Evolutionary conservation across 2,797 vertebrate genomes (phyloP).

Genomic region (Acanthurus leucopareius): DNA sequence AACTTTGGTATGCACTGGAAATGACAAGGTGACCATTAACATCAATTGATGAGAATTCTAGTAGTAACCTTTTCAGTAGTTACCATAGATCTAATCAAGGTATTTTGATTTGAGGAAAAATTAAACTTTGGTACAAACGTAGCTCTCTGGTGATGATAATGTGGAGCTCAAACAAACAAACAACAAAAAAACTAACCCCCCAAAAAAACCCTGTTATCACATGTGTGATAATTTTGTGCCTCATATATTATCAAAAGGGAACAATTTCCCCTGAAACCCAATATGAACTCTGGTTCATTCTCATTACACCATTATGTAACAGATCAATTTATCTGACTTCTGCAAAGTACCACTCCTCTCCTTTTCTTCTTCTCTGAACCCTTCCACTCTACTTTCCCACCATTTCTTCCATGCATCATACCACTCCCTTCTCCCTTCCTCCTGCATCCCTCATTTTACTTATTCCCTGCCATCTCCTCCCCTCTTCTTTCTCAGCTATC

Average conservation of each 20-base stretch:
- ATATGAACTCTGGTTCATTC: constrained; percentile 24
- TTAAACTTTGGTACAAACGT: not conserved
- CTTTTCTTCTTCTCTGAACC: constrained; percentile 39
- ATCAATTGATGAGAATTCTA: not conserved
- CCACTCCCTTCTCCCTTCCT: constrained; percentile 38
- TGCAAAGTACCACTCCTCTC: constrained; percentile 29
- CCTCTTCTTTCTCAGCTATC: constrained; percentile 60
- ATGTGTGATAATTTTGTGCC: constrained; percentile 4
- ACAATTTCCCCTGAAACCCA: constrained; percentile 3
- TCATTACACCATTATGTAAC: constrained; percentile 44
- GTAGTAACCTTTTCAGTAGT: too few species aligned
- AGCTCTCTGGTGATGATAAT: not conserved
- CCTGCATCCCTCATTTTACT: constrained; percentile 51
- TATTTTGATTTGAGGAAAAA: not conserved
- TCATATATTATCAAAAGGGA: constrained; percentile 8
- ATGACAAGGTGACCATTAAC: not conserved
- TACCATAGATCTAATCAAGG: too few species aligned
- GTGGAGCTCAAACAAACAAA: too few species aligned
- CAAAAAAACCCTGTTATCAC: not conserved
- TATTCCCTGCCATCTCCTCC: constrained; percentile 66
- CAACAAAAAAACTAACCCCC: not conserved
- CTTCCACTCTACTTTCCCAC: constrained; percentile 36
- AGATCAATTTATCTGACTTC: constrained; percentile 48
- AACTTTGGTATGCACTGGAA: not conserved
- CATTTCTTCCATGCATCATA: constrained; percentile 51